Evolutionary conservation across 2,888 invertebrate genomes (phyloP).

Genomic region (Trissonchulus latispiculum): DNA sequence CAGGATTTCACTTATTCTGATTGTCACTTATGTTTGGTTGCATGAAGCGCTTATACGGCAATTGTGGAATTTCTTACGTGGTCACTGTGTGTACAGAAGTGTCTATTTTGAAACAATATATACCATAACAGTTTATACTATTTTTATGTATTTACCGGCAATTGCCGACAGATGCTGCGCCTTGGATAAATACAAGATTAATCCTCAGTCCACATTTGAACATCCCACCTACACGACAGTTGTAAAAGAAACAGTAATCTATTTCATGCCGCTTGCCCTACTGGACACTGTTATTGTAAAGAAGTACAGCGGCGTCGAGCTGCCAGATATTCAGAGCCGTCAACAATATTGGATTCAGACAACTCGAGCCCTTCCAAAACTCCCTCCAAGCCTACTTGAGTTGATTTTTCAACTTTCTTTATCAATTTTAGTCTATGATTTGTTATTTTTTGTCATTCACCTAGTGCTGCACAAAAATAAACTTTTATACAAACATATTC

Average conservation of each 20-base stretch:
- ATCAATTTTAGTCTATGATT: background rate
- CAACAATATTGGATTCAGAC: background rate
- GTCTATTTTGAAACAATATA: background rate
- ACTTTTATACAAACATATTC: background rate
- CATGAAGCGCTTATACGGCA: background rate
- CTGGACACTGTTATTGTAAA: background rate
- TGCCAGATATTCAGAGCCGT: background rate
- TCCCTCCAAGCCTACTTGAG: background rate
- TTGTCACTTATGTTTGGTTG: too few species aligned
- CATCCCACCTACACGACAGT: constrained; percentile 1
- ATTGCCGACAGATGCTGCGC: background rate
- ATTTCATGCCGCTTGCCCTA: background rate
- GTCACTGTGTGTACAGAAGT: background rate
- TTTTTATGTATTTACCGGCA: background rate
- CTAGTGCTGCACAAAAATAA: background rate
- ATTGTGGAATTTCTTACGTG: background rate
- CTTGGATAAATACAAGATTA: background rate
- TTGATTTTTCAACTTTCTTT: background rate
- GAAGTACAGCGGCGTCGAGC: background rate
- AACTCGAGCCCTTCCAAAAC: background rate
- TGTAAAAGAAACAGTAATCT: background rate
- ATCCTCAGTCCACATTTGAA: background rate
- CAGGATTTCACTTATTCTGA: too few species aligned
- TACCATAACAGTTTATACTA: background rate
- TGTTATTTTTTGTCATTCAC: background rate